Evolutionary conservation across 2,113 vertebrate species (phyloP).

Genomic region (Capricornis sumatraensis): DNA sequence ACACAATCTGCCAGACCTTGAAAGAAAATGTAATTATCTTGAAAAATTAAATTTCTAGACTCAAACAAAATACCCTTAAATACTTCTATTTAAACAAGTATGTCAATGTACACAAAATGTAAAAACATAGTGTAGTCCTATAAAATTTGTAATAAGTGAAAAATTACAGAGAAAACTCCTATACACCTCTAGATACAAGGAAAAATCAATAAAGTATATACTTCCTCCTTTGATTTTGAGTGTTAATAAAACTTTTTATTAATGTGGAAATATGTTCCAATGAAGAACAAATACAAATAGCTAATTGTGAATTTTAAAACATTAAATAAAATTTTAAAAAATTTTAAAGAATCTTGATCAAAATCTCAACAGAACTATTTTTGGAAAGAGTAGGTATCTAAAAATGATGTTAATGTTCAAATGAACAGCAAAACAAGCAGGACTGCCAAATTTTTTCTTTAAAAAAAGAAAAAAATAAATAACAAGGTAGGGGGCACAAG

Average conservation of each 20-base stretch:
- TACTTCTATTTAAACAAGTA: slow-evolving; percentile 26
- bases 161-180: slow-evolving; percentile 1
- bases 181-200: not conserved
- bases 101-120: slow-evolving; percentile 1
- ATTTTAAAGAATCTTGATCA: not conserved
- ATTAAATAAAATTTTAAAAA: not conserved
- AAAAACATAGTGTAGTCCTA: not conserved
- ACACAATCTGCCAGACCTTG: slow-evolving; percentile 92
- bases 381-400: not conserved
- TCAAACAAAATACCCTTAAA: slow-evolving; percentile 1
- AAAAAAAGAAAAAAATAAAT: not conserved
- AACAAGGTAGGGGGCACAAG: not conserved
- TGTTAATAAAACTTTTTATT: slow-evolving; percentile 10
- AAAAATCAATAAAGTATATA: slow-evolving; percentile 23
- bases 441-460: not conserved
- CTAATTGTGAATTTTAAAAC: not conserved
- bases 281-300: slow-evolving; percentile 15
- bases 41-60: slow-evolving; percentile 38
- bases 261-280: slow-evolving; percentile 8
- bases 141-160: not conserved
- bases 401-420: not conserved
- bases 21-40: slow-evolving; percentile 62
- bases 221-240: not conserved
- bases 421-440: not conserved
- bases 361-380: slow-evolving; percentile 33